Evolutionary conservation across 2,888 invertebrate genomes (phyloP).

Genomic region (Crossocerus cetratus): DNA sequence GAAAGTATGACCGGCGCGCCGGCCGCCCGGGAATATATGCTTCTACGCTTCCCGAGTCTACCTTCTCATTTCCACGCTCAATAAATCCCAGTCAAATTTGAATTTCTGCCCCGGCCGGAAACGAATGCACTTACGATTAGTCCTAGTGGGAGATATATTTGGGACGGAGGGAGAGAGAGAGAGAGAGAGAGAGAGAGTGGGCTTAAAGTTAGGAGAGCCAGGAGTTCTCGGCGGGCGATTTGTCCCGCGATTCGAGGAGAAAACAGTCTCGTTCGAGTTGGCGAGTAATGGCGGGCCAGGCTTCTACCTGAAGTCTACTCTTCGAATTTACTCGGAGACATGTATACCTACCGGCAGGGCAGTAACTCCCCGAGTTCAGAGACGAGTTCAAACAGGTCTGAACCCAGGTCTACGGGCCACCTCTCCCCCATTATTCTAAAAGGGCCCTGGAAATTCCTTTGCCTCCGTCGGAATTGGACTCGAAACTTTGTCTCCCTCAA

Average conservation of each 20-base stretch:
- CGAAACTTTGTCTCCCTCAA: conserved; percentile 1
- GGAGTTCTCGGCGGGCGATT: too few species aligned
- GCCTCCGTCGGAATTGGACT: conserved; percentile 47
- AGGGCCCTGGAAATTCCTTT: conserved; percentile 58
- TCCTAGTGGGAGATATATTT: too few species aligned
- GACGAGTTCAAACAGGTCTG: conserved; percentile 57
- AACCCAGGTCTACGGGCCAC: conserved; percentile 46
- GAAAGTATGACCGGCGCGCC: background rate
- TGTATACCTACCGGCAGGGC: conserved; percentile 17
- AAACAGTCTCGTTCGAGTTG: too few species aligned
- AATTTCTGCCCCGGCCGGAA: too few species aligned
- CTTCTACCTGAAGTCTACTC: conserved; percentile 37
- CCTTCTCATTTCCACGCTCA: too few species aligned
- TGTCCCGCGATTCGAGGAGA: too few species aligned
- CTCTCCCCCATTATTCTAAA: conserved; percentile 57
- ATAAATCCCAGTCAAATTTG: too few species aligned
- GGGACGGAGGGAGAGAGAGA: too few species aligned
- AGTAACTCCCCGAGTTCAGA: conserved; percentile 39
- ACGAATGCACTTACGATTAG: too few species aligned
- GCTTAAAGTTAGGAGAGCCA: too few species aligned
- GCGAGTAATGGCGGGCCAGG: background rate
- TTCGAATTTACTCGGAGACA: conserved; percentile 35
- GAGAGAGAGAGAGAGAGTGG: too few species aligned
- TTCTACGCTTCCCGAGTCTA: too few species aligned
- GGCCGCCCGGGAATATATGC: background rate